Evolutionary conservation across 2,113 vertebrate genomes (phyloP).

Genomic region (Thalassoma bifasciatum): DNA sequence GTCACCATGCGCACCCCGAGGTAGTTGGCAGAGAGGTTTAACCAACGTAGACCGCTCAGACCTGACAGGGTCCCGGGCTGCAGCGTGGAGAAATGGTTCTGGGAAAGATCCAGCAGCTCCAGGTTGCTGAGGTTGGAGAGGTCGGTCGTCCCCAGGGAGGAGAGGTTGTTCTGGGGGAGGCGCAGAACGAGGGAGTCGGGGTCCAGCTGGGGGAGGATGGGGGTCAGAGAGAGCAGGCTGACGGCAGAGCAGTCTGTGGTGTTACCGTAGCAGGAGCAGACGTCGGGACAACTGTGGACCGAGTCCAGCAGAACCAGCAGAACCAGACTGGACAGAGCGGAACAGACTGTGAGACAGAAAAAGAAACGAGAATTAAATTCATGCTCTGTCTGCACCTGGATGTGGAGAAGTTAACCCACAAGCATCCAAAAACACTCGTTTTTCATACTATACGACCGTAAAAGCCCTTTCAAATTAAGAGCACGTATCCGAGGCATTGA

Average conservation of each 20-base stretch:
- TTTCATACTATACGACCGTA: too few relatives aligned
- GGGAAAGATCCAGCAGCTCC: constrained; percentile 78
- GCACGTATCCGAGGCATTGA: too few relatives aligned
- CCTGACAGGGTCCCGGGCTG: constrained; percentile 85
- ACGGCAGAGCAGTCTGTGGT: constrained; percentile 90
- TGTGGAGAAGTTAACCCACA: too few relatives aligned
- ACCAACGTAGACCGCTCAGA: constrained; percentile 84
- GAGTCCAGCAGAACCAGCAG: constrained; percentile 76
- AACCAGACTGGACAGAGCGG: constrained; percentile 78
- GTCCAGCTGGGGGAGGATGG: constrained; percentile 82
- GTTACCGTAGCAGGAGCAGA: constrained; percentile 88
- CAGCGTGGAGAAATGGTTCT: constrained; percentile 88
- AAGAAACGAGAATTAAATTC: not conserved
- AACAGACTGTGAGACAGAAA: constrained; percentile 29
- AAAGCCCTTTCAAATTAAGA: too few relatives aligned
- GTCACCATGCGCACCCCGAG: constrained; percentile 82
- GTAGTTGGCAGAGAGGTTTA: constrained; percentile 94
- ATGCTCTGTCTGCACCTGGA: not conserved
- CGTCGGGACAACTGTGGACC: constrained; percentile 85
- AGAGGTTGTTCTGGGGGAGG: constrained; percentile 85
- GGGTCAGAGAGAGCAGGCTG: constrained; percentile 83
- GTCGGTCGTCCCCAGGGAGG: constrained; percentile 48
- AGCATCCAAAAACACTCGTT: too few relatives aligned
- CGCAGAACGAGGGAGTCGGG: constrained; percentile 85
- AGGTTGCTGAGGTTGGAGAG: constrained; percentile 70